A percentile compares a stretch with the other conserved stretches of the same genome.
These are phyloP conservation scores for Synergus laeviventris DNA, from an alignment of 2,888 invertebrate species.

Conservation along the genomic window DNA sequence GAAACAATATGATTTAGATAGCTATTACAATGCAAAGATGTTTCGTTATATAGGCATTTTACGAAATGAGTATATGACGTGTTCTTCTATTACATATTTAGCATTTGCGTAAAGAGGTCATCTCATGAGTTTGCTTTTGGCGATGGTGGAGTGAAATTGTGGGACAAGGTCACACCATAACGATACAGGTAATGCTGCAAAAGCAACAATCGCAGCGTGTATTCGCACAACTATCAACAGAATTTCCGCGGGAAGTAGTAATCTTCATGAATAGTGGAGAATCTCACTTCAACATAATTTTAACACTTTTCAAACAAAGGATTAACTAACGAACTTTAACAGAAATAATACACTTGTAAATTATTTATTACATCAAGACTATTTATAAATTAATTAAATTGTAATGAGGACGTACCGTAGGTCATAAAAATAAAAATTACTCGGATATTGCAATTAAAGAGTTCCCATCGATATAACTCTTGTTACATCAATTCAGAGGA, in stretches of 20 bases:
- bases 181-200: constrained; percentile 16
- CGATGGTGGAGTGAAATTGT: constrained; percentile 5
- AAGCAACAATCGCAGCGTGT: neutral
- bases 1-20: neutral
- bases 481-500: constrained; percentile 15
- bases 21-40: neutral
- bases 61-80: constrained; percentile 24
- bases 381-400: neutral
- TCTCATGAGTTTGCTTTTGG: constrained; percentile 24
- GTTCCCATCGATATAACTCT: constrained; percentile 6
- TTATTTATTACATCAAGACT: neutral
- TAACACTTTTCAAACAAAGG: neutral
- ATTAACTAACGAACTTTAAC: neutral
- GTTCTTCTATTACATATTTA: constrained; percentile 19
- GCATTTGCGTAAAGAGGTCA: constrained; percentile 21
- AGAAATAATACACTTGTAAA: neutral
- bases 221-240: neutral
- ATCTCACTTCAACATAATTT: neutral
- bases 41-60: neutral
- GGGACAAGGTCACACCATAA: constrained; percentile 28
- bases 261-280: constrained; percentile 30
- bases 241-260: constrained; percentile 19
- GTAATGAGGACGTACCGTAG: constrained; percentile 10
- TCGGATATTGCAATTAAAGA: neutral
- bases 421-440: neutral